Base-by-base conservation (phyloP, 1,140 invertebrate species). In the Meteorus sp. region DNA sequence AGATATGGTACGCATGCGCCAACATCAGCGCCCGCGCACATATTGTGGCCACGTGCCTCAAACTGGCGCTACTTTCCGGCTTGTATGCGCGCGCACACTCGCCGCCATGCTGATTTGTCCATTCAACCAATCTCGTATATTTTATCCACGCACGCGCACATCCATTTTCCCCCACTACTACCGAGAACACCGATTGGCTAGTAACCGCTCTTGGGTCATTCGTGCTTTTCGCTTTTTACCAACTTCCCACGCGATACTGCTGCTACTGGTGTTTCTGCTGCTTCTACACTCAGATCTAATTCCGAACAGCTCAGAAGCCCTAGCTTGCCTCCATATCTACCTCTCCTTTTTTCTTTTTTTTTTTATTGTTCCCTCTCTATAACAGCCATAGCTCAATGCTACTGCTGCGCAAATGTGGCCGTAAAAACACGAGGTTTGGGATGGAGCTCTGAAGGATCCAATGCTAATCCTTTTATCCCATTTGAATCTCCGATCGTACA, bases 11-110 rank as follows among this genome's bases (percentile, higher is more conserved):
- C 47, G 47, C 50, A 15, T 60, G 53, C 52, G 35, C 59, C 19
- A 50, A 37, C 44, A 59, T n/a, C 59, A 66, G 61, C 60, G 59
- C 20, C 43, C 61, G 66, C 44, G 15, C 23, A 51, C 41, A 23
- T 15, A 47, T 53, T 39, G 29, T 64, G 35, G 62, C 64, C 68
- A 69, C 68, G 67, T 69, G 68, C 68, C 64, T 56, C 56, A 52
- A 62, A 59, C 53, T 66, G 55, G 59, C 64, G 64, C 64, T 50
- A 58, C 47, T 58, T 51, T 58, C n/a, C 60, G 59, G 60, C 63
- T 63, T 55, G 62, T 59, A 58, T 60, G 51, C 33, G 48, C 54
- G 44, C 54, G 52, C 60, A 55, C 39, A 41, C 52, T 3, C 3
- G 61, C 57, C 56, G 58, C 58, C 50, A 65, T 59, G 61, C 17